Percentiles rank a stretch among this genome's conserved stretches.
phyloP scores from a whole-genome alignment of 2,113 vertebrate species.

The Leptosomus discolor region DNA sequence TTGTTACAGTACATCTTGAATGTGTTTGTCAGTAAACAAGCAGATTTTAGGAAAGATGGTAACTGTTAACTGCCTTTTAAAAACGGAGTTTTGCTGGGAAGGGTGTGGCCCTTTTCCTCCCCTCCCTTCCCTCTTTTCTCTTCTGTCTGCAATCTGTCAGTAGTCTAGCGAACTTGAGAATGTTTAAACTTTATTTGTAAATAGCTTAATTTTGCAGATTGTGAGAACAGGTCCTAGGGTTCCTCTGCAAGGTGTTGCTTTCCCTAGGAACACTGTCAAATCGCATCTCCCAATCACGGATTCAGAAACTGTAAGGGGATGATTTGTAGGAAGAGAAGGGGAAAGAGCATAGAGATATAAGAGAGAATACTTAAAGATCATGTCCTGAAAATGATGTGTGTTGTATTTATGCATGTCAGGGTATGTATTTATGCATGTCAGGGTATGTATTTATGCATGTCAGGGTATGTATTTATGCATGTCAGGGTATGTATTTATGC shows the following conservation, averaged over 20 bases:
- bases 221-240: background rate
- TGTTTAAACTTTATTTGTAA: background rate
- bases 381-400: background rate
- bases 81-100: background rate
- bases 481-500: too few relatives aligned
- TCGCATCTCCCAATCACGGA: rapidly evolving
- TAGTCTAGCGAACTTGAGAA: background rate
- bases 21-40: background rate
- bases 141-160: background rate
- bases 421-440: too few relatives aligned
- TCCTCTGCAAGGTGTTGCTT: background rate
- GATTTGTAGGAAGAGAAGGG: background rate
- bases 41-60: background rate
- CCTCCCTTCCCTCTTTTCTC: background rate
- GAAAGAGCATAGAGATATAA: background rate
- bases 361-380: background rate
- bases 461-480: too few relatives aligned
- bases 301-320: background rate
- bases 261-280: background rate
- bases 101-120: background rate
- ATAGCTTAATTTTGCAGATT: background rate
- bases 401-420: background rate
- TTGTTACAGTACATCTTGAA: background rate
- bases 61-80: background rate
- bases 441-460: too few relatives aligned